Percentiles rank a stretch among this genome's conserved stretches.
These are phyloP conservation scores for Myrmecophaga tridactyla DNA, from an alignment of 2,113 vertebrate genomes.

Conservation along the genomic window DNA sequence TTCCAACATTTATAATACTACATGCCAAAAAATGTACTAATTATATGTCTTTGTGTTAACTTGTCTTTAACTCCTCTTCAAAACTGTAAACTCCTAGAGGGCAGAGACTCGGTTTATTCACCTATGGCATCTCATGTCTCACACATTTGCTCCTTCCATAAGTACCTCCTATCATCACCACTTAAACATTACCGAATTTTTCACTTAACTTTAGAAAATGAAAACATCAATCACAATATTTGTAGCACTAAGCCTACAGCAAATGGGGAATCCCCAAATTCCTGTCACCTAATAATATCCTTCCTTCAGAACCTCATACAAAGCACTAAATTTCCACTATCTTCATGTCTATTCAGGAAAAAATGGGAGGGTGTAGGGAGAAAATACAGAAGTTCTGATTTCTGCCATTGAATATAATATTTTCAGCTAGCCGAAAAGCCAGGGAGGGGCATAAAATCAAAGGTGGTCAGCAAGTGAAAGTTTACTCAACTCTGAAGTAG, in stretches of 20 bases:
- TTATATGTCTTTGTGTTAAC: neutral
- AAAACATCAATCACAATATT: slow-evolving; percentile 5
- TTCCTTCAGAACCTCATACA: neutral
- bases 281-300: neutral
- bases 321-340: neutral
- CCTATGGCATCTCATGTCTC: neutral
- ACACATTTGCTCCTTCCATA: neutral
- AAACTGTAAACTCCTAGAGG: neutral
- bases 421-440: neutral
- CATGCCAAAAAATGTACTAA: neutral
- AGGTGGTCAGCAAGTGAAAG: neutral
- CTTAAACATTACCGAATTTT: neutral
- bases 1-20: neutral
- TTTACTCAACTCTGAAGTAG: slow-evolving; percentile 32
- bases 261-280: neutral
- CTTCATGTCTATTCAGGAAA: neutral
- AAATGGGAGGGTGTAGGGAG: rapidly evolving
- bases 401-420: slow-evolving; percentile 15
- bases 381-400: slow-evolving; percentile 3
- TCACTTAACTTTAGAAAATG: neutral
- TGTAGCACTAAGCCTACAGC: neutral
- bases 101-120: slow-evolving; percentile 3
- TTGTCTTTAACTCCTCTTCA: neutral
- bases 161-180: neutral
- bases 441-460: slow-evolving; percentile 22